Evolutionary conservation across 2,797 vertebrate species (phyloP).

Genomic region (Sparus aurata): DNA sequence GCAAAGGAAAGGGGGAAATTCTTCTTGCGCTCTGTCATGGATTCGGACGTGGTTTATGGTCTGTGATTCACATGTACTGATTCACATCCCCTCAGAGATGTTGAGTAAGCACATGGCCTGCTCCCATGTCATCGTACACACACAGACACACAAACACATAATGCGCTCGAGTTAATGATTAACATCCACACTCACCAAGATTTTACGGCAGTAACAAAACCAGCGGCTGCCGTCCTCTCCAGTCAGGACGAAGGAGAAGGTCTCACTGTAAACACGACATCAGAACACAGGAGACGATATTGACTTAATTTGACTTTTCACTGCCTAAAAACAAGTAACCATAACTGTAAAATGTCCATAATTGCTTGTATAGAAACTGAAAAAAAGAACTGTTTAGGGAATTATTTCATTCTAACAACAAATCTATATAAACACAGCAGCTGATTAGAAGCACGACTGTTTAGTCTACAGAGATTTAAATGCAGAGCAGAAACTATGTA

Average conservation of each 20-base stretch:
- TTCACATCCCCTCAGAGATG: constrained; percentile 64
- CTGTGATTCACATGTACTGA: constrained; percentile 62
- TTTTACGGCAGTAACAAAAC: constrained; percentile 99
- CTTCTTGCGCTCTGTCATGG: constrained; percentile 63
- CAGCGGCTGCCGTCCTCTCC: constrained; percentile 98
- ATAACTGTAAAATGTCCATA: background rate
- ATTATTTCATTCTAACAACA: background rate
- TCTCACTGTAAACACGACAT: constrained; percentile 89
- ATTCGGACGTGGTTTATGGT: constrained; percentile 65
- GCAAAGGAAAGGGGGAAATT: constrained; percentile 52
- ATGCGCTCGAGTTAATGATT: constrained; percentile 72
- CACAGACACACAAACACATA: constrained; percentile 11
- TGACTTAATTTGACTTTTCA: background rate
- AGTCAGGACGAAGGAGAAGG: constrained; percentile 97
- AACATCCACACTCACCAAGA: constrained; percentile 89
- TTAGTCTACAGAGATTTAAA: background rate
- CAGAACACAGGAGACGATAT: background rate
- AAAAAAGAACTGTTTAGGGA: background rate
- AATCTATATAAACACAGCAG: background rate
- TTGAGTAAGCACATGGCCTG: constrained; percentile 64
- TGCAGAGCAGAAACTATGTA: background rate
- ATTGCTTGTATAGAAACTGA: background rate
- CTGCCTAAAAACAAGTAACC: background rate
- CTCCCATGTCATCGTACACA: constrained; percentile 57
- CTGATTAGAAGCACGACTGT: background rate